phyloP scores from a whole-genome alignment of 2,797 vertebrate species.

The Artibeus jamaicensis region DNA sequence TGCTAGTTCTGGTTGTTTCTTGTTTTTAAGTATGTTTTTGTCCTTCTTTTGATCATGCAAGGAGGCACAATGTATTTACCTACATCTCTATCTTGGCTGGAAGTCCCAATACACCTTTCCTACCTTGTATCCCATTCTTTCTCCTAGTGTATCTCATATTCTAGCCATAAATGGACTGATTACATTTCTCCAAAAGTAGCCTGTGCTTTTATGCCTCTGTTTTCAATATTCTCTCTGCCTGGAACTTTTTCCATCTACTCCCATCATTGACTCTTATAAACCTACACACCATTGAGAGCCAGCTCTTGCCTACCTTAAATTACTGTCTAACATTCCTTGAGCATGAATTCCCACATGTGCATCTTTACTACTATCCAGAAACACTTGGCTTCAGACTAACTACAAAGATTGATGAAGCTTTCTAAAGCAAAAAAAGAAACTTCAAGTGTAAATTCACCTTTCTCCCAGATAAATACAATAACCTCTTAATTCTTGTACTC shows the following conservation, averaged over 20 bases:
- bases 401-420: constrained; percentile 17
- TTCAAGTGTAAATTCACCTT: background rate
- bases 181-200: background rate
- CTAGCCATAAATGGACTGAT: background rate
- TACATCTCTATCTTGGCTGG: too few relatives aligned
- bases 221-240: background rate
- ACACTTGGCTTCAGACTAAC: background rate
- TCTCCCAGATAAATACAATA: background rate
- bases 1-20: too few relatives aligned
- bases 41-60: too few relatives aligned
- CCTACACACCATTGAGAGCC: background rate
- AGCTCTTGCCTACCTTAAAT: background rate
- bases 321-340: background rate
- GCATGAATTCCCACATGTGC: background rate
- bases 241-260: background rate
- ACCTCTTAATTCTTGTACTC: background rate
- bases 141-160: background rate
- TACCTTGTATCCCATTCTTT: background rate
- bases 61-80: too few relatives aligned
- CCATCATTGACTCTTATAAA: background rate
- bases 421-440: background rate
- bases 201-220: background rate
- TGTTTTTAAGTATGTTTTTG: too few relatives aligned
- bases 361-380: background rate
- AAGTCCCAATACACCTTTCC: background rate